phyloP scores from a whole-genome alignment of 2,888 invertebrate genomes.

The Hartigia nigra region DNA sequence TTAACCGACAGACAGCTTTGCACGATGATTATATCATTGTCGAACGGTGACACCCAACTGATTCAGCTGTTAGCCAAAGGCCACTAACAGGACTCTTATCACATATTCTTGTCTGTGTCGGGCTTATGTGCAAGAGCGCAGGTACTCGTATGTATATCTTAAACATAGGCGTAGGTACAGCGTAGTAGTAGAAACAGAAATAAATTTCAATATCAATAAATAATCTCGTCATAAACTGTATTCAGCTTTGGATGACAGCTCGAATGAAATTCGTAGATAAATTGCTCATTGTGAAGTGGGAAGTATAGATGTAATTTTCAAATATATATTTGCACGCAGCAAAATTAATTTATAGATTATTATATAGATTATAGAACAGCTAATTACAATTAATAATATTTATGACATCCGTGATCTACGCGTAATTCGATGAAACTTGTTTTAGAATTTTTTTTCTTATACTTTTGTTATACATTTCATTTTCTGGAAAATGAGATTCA shows the following conservation, averaged over 20 bases:
- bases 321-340: neutral
- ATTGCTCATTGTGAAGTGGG: neutral
- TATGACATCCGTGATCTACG: neutral
- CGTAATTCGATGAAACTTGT: neutral
- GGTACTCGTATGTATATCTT: neutral
- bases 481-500: neutral
- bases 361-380: no score
- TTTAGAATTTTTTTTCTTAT: neutral
- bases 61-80: slow-evolving; percentile 50
- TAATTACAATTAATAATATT: neutral
- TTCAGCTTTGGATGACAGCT: neutral
- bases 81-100: slow-evolving; percentile 50
- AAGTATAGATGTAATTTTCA: neutral
- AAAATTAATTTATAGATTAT: neutral
- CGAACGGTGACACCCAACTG: slow-evolving; percentile 50
- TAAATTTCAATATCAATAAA: neutral
- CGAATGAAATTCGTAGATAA: no score
- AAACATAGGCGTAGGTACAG: slow-evolving; percentile 2
- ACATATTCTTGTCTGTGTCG: neutral
- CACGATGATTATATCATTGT: slow-evolving; percentile 13
- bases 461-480: neutral
- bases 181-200: neutral
- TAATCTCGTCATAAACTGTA: neutral
- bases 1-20: neutral
- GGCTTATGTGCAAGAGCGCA: neutral